Percentiles rank a stretch among this genome's conserved stretches.
phyloP scores from a whole-genome alignment of 2,797 vertebrate genomes.

The Sarcophilus harrisii region DNA sequence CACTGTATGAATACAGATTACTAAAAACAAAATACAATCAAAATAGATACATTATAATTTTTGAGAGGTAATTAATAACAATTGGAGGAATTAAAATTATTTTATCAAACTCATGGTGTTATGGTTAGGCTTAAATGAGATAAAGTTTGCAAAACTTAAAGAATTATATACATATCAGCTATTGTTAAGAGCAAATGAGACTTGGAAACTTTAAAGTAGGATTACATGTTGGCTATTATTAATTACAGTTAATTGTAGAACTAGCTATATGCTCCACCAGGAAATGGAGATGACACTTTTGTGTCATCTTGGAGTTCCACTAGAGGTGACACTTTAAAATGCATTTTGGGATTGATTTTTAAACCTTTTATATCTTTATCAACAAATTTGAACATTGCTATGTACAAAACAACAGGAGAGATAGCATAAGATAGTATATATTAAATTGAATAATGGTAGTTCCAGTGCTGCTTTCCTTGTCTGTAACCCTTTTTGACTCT shows the following conservation, averaged over 20 bases:
- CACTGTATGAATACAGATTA: neutral
- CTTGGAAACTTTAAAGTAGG: neutral
- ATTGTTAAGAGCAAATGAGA: neutral
- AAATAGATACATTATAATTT: neutral
- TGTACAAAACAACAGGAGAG: neutral
- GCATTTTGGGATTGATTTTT: neutral
- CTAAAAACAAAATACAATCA: neutral
- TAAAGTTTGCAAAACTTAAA: neutral
- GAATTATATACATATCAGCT: neutral
- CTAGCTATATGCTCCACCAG: neutral
- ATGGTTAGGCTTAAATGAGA: neutral
- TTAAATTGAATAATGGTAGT: neutral
- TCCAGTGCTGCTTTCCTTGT: neutral
- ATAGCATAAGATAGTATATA: neutral
- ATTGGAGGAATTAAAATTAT: neutral
- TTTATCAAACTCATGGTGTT: neutral
- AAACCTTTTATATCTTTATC: neutral
- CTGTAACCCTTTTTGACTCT: neutral
- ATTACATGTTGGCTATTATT: neutral
- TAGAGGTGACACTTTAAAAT: neutral
- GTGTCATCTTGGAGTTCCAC: too few species aligned
- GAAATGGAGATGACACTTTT: neutral
- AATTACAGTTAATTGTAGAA: neutral
- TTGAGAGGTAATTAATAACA: neutral
- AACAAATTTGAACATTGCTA: neutral